Base-by-base conservation (phyloP, 2,888 invertebrate species). In the Agrenia bidenticulata region DNA sequence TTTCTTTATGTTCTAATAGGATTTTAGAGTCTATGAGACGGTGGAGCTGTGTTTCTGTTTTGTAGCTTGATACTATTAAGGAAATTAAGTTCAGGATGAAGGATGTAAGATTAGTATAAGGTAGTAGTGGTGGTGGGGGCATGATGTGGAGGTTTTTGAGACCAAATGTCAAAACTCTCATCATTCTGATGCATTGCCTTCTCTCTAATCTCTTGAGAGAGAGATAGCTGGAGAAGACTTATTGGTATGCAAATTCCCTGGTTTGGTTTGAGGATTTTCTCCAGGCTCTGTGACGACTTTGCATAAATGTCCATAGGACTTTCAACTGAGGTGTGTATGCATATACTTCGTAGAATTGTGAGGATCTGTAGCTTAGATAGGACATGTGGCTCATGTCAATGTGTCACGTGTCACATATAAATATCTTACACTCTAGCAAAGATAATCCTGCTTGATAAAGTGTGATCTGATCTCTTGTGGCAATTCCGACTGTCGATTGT, bases 391-490 rank as follows among this genome's bases (percentile, higher is more conserved):
- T 45, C 2, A 4, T 57, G 39, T 39, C 56, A 57, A 41, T 5
- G 27, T 19, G 55, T 57, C 56, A 57, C 41, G 27, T 19, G 55
- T 57, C 56, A 57, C 56, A 55, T n/a, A n/a, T 26, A 51, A 51
- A 45, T 45, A 45, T 45, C 45, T 45, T 45, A 5, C 45, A 19
- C 45, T 45, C 19, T n/a, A 9, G 19, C n/a, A 45, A 15, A 5
- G n/a, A 15, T 32, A 45, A 15, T 5, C 9, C 45, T n/a, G n/a
- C n/a, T n/a, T 66, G 66, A 66, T 61, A 53, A 58, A 61, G 66
- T 66, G 62, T 57, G 66, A 66, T 65, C 61, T 65, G 54, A 65
- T 65, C 65, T 61, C 55, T 65, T 59, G 56, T 61, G 65, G 61
- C 65, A 65, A 65, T 57, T 4, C 11, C 32, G 32, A 32, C 4